These are phyloP conservation scores for Acrobasis consociella DNA, from an alignment of 2,888 invertebrate genomes.

Conservation along the genomic window DNA sequence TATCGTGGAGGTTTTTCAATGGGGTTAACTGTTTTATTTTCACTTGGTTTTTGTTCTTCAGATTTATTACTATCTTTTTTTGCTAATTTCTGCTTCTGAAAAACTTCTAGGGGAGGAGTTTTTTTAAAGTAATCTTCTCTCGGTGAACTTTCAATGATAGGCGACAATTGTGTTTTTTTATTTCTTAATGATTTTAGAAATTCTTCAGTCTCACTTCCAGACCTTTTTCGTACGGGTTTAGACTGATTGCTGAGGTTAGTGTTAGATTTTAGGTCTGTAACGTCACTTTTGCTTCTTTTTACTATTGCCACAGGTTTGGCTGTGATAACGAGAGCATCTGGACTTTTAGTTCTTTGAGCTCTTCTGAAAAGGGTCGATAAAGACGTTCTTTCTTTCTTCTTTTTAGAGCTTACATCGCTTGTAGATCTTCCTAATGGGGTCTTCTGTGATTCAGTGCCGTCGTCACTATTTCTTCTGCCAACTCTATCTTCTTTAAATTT, in stretches of 20 bases:
- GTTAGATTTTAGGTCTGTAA: slow-evolving; percentile 84
- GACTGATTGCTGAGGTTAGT: slow-evolving; percentile 65
- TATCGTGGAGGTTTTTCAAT: slow-evolving; percentile 73
- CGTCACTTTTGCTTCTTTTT: slow-evolving; percentile 85
- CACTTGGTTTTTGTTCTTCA: slow-evolving; percentile 49
- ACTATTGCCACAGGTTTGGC: slow-evolving; percentile 70
- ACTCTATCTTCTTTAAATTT: slow-evolving; percentile 74
- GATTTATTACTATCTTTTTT: slow-evolving; percentile 55
- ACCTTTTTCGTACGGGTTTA: slow-evolving; percentile 80
- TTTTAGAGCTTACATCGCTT: slow-evolving; percentile 80
- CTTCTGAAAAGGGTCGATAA: slow-evolving; percentile 86
- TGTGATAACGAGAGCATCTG: slow-evolving; percentile 74
- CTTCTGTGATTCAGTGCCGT: slow-evolving; percentile 63
- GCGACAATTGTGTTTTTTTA: slow-evolving; percentile 88
- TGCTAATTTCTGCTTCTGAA: slow-evolving; percentile 61
- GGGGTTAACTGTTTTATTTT: slow-evolving; percentile 71
- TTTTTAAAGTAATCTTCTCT: slow-evolving; percentile 86
- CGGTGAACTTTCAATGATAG: slow-evolving; percentile 90
- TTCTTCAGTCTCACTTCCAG: slow-evolving; percentile 84
- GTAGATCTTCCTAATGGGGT: slow-evolving; percentile 78
- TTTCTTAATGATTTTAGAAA: slow-evolving; percentile 78
- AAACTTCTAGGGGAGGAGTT: slow-evolving; percentile 66
- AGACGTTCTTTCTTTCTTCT: slow-evolving; percentile 82
- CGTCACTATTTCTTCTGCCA: slow-evolving; percentile 80
- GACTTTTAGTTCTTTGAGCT: slow-evolving; percentile 78